A percentile compares a stretch with the other conserved stretches of the same genome.
These are phyloP conservation scores for Catagonus wagneri DNA, from an alignment of 2,113 vertebrate genomes.

Conservation along the genomic window DNA sequence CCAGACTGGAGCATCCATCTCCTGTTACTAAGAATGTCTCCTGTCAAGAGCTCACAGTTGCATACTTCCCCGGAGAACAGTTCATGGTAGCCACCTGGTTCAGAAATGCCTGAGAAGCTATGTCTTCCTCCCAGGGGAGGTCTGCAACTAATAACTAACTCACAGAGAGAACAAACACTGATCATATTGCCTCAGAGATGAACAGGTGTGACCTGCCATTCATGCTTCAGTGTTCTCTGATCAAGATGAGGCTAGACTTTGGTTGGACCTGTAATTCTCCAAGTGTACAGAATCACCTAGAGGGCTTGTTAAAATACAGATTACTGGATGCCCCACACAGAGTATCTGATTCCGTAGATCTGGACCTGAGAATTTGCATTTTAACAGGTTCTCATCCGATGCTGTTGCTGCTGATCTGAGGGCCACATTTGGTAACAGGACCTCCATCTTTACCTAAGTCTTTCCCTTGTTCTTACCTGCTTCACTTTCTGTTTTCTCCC, in stretches of 20 bases:
- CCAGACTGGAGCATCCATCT: background rate
- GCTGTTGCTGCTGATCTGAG: background rate
- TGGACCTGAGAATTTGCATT: background rate
- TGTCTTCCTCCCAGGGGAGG: fast-evolving
- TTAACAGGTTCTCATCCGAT: background rate
- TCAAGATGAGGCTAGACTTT: background rate
- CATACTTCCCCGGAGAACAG: background rate
- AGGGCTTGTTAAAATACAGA: background rate
- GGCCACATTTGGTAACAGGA: background rate
- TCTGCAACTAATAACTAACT: background rate
- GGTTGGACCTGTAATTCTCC: background rate
- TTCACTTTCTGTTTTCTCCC: background rate
- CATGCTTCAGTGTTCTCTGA: background rate
- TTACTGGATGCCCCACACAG: background rate
- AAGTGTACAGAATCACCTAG: background rate
- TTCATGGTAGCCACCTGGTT: background rate
- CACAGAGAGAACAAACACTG: background rate
- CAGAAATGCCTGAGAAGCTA: background rate
- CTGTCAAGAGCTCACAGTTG: background rate
- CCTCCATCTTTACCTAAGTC: background rate
- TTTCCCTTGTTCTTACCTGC: background rate
- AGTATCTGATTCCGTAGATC: background rate
- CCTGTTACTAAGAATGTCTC: background rate
- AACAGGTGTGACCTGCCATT: background rate
- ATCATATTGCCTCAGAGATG: background rate